Evolutionary conservation across 2,113 vertebrate genomes (phyloP), one percentile per base, ranked within the genome.

Genomic region (Mola mola): DNA sequence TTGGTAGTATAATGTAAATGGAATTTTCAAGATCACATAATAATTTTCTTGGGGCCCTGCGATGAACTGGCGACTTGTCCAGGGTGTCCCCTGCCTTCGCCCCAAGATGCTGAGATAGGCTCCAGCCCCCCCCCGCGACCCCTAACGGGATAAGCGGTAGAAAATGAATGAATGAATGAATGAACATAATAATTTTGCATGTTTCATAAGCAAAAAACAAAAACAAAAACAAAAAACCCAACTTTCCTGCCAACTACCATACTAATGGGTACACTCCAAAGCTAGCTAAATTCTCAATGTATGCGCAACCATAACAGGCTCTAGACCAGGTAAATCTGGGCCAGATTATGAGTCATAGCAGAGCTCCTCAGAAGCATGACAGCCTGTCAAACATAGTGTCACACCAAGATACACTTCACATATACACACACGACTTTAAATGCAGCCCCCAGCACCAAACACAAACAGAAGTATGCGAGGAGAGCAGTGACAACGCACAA

Each of bases 341-440:
- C 66, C 72, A 77, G 53, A 66, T 61, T 24, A 4, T 64, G 75
- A 85, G 71, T 58, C 42, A 75, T 2, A 57, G 49, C 72, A 37
- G 49, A 78, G 50, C 64, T 20, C 12, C 26, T 1, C 5, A 34
- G 53, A 58, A 59, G 37, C 44, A 62, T 2, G 65, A 51, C 55
- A 38, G 53, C 34, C 57, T 62, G 58, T 79, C 68, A 70, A 64
- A 68, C 51, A 55, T 58, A 8, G 17, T 10, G 33, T 33, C 57
- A 42, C 51, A 4, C 2, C 21, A 41, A 69, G 29, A 62, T 9
- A 41, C 58, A 31, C 29, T 33, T 15, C 8, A 25, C 50, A 59
- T 10, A 22, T 2, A 47, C 16, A 41, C 50, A 57, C 52, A 58
- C 47, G 9, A 5, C 17, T 70, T 66, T 22, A 61, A 36, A 50